Evolutionary conservation across 2,888 invertebrate genomes (phyloP), one percentile per base, ranked within the genome.

Genomic region (Drosophila tripunctata): DNA sequence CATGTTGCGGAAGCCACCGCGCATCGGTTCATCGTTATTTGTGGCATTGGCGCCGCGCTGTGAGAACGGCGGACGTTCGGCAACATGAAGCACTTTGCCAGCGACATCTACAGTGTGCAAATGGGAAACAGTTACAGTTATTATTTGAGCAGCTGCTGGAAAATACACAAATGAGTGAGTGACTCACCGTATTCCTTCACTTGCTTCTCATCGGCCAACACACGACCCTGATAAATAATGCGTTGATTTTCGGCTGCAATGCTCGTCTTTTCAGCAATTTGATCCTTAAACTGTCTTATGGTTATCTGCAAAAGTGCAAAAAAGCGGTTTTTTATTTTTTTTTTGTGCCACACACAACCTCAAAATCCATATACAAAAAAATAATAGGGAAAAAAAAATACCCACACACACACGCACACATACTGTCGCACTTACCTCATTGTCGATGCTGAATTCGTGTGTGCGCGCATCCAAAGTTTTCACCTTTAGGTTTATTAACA

Each of bases 211-310:
- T 99, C 97, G 88, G 96, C 95, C 48, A 99, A 92, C 21, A 98
- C 97, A 91, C 97, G 93, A n/a, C 99, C 99, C 90, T 97, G 97
- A 90, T 97, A 98, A 81, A 99, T 99, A 33, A 99, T 94, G 60
- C 98, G 94, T 90, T 98, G 98, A 44, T 95, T 94, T 67, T 95
- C 95, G 5, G 95, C 94, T 19, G 96, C 93, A 78, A 98, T 95
- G 60, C 93, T 94, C 75, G 98, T 95, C 69, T 94, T 93, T 48
- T 94, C 95, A 3, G 94, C 94, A 71, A 97, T 95, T 77, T 94
- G 93, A 77, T 95, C 94, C 90, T 97, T 97, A 84, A 97, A 95
- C 89, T 96, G 94, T 60, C 94, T 93, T 50, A 97, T 95, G 30
- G 96, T 97, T 62, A 94, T 94, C 96, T 97, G 91, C 15, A 17